Evolutionary conservation across 1,140 invertebrate species (phyloP), one percentile per base, ranked within the genome.

Genomic region (Pogonognathellus flavescens): DNA sequence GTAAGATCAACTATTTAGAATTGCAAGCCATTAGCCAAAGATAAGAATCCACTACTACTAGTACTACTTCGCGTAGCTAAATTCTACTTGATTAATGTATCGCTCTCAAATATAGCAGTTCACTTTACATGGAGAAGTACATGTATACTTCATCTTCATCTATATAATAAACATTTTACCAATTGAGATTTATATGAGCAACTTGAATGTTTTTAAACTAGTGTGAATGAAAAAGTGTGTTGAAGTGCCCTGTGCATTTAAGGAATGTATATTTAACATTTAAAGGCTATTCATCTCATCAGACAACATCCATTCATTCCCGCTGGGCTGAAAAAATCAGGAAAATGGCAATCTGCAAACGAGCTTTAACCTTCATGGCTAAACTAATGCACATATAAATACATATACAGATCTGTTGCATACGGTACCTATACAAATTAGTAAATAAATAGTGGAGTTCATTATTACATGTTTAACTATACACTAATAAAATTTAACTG

Each of bases 231-330:
- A 41, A 41, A 41, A 41, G 31, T 41, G 31, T 41, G 31, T 41
- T 41, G 31, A 41, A 41, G 31, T 31, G 25, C 31, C 70, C 70
- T 76, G 70, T 76, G 18, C 70, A 76, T 50, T 50, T 13, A 60
- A 20, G 22, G 31, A 18, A 20, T 62, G n/a, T n/a, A 31, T 49
- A 76, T 49, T 76, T 50, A 76, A 31, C n/a, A 76, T 49, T 76
- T 50, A 76, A 76, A 76, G 70, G 70, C 70, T 76, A 76, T 76
- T 76, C 70, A 76, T 76, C 70, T 76, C 70, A 76, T 41, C n/a
- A n/a, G 70, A 76, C 4, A 41, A 49, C 25, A 76, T 76, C 41
- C 70, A 50, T 49, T 76, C 70, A 76, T 49, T 76, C 70, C 70
- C 70, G 31, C 70, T 66, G 62, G 62, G 25, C 31, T 76, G 70